Conservation (phyloP, 2,797 vertebrate genomes). For the Sternarchorhynchus goeldii region DNA sequence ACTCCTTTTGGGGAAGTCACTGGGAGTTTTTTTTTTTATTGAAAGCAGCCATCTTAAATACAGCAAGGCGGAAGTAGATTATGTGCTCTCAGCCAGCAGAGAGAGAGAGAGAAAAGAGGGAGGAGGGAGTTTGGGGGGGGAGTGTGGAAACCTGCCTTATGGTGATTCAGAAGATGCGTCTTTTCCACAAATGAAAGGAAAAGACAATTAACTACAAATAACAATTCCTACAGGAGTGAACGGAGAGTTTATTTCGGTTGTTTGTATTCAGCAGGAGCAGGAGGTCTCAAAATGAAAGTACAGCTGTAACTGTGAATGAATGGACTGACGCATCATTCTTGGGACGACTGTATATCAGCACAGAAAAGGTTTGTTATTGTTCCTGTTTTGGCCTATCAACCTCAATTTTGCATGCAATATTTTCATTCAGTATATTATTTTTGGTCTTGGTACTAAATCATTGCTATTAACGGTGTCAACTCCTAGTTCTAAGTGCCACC, state of each 20-base stretch:
- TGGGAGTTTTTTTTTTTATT: constrained; percentile 27
- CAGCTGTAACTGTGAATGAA: constrained; percentile 46
- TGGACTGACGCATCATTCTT: constrained; percentile 33
- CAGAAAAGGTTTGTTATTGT: constrained; percentile 34
- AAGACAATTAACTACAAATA: background rate
- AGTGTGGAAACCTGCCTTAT: constrained; percentile 12
- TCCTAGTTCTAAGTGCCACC: too few species aligned
- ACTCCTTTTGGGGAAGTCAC: background rate
- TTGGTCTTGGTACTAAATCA: background rate
- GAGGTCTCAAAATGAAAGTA: constrained; percentile 49
- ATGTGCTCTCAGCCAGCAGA: constrained; percentile 48
- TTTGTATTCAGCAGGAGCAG: constrained; percentile 3
- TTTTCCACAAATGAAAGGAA: background rate
- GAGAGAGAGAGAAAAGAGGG: constrained; percentile 13
- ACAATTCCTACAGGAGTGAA: background rate
- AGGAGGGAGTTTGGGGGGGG: constrained; percentile 20
- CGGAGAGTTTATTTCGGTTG: background rate
- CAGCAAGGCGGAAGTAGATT: constrained; percentile 54
- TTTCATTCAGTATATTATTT: background rate
- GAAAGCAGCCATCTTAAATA: constrained; percentile 39
- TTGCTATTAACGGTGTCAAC: too few species aligned
- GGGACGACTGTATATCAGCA: constrained; percentile 21
- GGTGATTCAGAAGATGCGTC: constrained; percentile 38
- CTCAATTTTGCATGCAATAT: constrained; percentile 25
- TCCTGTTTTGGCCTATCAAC: constrained; percentile 1